Percentiles rank a stretch among this genome's conserved stretches.
Conservation (phyloP, 2,113 vertebrate genomes). For the Pungitius pungitius region DNA sequence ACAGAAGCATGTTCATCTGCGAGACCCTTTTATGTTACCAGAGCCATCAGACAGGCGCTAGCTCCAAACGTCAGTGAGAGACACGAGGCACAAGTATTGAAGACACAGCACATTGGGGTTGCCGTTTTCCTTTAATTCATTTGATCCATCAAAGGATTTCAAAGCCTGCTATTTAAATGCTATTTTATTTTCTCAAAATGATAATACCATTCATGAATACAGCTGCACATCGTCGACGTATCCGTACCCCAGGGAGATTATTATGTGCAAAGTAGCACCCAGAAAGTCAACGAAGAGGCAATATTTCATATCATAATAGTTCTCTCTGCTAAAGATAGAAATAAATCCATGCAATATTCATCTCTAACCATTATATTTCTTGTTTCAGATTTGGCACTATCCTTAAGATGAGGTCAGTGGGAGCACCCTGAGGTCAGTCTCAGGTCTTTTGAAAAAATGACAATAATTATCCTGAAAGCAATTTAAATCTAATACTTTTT, state of each 20-base stretch:
- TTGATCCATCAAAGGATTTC: slow-evolving; percentile 72
- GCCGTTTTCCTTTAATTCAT: slow-evolving; percentile 76
- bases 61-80: slow-evolving; percentile 13
- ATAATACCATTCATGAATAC: slow-evolving; percentile 74
- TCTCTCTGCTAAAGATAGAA: slow-evolving; percentile 72
- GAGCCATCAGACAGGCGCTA: slow-evolving; percentile 18
- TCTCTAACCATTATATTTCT: slow-evolving; percentile 59
- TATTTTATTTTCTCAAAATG: slow-evolving; percentile 45
- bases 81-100: slow-evolving; percentile 31
- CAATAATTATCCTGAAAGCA: slow-evolving; percentile 47
- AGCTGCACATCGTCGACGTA: slow-evolving; percentile 72
- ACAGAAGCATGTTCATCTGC: slow-evolving; percentile 36
- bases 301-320: slow-evolving; percentile 70
- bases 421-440: slow-evolving; percentile 54
- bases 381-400: slow-evolving; percentile 74
- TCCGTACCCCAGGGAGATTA: slow-evolving; percentile 53
- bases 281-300: slow-evolving; percentile 70
- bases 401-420: slow-evolving; percentile 64
- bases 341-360: slow-evolving; percentile 78
- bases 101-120: slow-evolving; percentile 62
- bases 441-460: slow-evolving; percentile 52
- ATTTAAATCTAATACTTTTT: slow-evolving; percentile 45
- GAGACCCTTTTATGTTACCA: slow-evolving; percentile 21
- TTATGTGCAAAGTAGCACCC: slow-evolving; percentile 75
- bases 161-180: slow-evolving; percentile 77